Conservation (phyloP, 2,113 vertebrate genomes). For the Piprites chloris region DNA sequence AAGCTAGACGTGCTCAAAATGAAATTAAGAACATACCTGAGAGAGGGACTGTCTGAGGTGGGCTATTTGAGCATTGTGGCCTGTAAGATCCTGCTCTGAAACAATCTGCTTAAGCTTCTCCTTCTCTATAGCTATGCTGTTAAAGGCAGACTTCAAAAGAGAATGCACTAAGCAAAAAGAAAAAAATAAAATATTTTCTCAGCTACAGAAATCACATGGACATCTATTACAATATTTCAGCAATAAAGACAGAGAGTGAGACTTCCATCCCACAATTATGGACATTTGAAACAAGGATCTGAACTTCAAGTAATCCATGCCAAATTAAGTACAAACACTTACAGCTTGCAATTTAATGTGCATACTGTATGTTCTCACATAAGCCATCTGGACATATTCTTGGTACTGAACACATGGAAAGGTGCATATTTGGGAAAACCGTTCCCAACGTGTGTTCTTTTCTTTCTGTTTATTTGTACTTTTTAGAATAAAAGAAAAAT, state of each 20-base stretch:
- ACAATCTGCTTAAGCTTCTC: conserved; percentile 97
- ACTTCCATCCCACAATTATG: not conserved
- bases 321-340: not conserved
- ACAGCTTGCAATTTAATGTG: not conserved
- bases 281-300: not conserved
- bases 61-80: conserved; percentile 86
- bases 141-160: conserved; percentile 97
- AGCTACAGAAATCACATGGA: not conserved
- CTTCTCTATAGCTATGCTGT: conserved; percentile 98
- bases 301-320: not conserved
- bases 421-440: not conserved
- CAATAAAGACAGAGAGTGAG: not conserved
- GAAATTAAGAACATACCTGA: conserved; percentile 80
- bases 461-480: not conserved
- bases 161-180: conserved; percentile 85
- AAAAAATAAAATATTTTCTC: not conserved
- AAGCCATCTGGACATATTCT: not conserved
- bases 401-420: not conserved
- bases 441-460: not conserved
- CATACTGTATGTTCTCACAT: not conserved
- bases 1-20: not conserved
- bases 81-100: conserved; percentile 88
- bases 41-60: conserved; percentile 94
- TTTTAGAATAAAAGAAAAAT: not conserved
- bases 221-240: not conserved